phyloP scores from a whole-genome alignment of 1,140 invertebrate genomes.

The Portunus trituberculatus region DNA sequence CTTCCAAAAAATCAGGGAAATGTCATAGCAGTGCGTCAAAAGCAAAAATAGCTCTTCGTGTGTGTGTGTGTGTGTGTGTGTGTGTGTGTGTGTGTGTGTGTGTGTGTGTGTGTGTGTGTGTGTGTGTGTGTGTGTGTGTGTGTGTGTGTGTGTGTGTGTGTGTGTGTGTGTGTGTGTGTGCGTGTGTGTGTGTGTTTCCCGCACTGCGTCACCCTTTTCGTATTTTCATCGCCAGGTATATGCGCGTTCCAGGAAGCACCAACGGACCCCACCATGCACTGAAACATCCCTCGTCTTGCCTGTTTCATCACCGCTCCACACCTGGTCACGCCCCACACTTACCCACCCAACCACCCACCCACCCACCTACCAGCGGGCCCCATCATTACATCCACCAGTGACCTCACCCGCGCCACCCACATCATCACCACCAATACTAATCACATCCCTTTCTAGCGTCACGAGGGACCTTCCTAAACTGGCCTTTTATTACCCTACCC shows the following conservation, averaged over 20 bases:
- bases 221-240: not conserved
- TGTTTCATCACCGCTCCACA: not conserved
- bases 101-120: constrained; percentile 38
- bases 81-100: constrained; percentile 38
- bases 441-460: not conserved
- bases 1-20: not conserved
- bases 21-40: not conserved
- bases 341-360: not conserved
- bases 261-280: not conserved
- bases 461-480: not conserved
- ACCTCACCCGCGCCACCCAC: not conserved
- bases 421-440: not conserved
- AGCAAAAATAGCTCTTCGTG: not conserved
- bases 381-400: not conserved
- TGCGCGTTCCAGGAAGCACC: not conserved
- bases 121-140: constrained; percentile 45
- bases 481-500: not conserved
- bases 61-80: constrained; percentile 38
- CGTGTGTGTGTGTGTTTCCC: not conserved
- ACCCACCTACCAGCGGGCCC: no score
- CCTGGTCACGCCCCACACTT: not conserved
- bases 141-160: constrained; percentile 46
- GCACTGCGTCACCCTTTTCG: not conserved
- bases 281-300: no score
- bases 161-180: constrained; percentile 38